These are phyloP conservation scores for Graptemys geographica DNA, from an alignment of 2,797 vertebrate genomes.

Conservation along the genomic window DNA sequence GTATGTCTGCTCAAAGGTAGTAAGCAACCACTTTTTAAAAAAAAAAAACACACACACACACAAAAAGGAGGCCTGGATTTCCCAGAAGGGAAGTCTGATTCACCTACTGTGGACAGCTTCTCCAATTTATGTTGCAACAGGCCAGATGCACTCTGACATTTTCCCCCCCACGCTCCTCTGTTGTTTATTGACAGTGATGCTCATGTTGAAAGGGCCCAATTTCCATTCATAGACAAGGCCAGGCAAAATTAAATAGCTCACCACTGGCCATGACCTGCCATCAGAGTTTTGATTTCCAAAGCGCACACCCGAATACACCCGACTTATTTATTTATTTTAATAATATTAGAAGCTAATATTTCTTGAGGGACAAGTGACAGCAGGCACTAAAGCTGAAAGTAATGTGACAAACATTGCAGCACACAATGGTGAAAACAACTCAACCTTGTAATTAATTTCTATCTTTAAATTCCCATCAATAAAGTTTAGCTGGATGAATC, in stretches of 20 bases:
- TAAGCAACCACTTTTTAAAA: background rate
- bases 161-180: background rate
- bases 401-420: constrained; percentile 80
- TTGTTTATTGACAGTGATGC: background rate
- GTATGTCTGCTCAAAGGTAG: background rate
- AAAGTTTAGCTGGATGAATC: constrained; percentile 78
- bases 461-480: constrained; percentile 84
- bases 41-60: background rate
- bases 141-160: background rate
- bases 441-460: constrained; percentile 88
- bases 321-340: constrained; percentile 75
- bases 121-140: background rate
- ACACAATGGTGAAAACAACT: constrained; percentile 79
- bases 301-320: background rate
- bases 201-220: background rate
- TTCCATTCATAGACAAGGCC: constrained; percentile 68
- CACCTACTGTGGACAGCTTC: background rate
- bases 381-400: constrained; percentile 78
- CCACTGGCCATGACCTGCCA: constrained; percentile 59
- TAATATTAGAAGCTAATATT: constrained; percentile 78
- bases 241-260: constrained; percentile 73
- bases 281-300: constrained; percentile 72
- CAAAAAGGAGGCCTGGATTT: background rate
- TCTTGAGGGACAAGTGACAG: constrained; percentile 82
- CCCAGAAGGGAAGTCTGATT: background rate